phyloP scores from a whole-genome alignment of 2,797 vertebrate genomes.

The Bradypus variegatus region DNA sequence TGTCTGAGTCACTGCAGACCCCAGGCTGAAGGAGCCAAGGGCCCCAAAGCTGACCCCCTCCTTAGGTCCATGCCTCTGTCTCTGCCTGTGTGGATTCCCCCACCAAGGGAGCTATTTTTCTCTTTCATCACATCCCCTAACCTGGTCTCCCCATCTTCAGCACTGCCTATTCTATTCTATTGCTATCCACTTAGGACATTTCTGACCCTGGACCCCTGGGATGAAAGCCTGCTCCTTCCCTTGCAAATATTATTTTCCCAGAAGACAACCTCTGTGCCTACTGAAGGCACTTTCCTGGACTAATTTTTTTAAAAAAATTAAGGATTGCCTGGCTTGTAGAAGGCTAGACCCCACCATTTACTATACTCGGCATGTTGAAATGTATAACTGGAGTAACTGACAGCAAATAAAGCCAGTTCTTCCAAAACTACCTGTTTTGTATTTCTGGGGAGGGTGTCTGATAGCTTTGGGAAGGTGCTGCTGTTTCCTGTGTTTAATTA shows the following conservation, averaged over 20 bases:
- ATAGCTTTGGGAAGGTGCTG: neutral
- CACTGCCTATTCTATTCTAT: neutral
- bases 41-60: neutral
- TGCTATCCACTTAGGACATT: neutral
- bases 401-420: neutral
- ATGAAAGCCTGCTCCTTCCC: neutral
- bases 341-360: neutral
- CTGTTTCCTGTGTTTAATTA: constrained; percentile 10
- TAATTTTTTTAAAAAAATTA: constrained; percentile 28
- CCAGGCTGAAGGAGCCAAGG: neutral
- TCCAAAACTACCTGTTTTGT: neutral
- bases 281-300: constrained; percentile 25
- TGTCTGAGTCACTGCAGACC: neutral
- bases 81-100: neutral
- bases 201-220: constrained; percentile 4
- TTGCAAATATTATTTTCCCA: constrained; percentile 40
- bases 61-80: neutral
- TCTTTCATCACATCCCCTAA: neutral
- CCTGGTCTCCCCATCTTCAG: neutral
- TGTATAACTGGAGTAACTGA: neutral
- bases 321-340: constrained; percentile 15
- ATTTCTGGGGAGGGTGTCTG: neutral
- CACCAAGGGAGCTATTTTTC: neutral
- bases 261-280: constrained; percentile 21
- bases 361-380: constrained; percentile 18